Evolutionary conservation across 2,888 invertebrate genomes (phyloP).

Genomic region (Macropis europaea): DNA sequence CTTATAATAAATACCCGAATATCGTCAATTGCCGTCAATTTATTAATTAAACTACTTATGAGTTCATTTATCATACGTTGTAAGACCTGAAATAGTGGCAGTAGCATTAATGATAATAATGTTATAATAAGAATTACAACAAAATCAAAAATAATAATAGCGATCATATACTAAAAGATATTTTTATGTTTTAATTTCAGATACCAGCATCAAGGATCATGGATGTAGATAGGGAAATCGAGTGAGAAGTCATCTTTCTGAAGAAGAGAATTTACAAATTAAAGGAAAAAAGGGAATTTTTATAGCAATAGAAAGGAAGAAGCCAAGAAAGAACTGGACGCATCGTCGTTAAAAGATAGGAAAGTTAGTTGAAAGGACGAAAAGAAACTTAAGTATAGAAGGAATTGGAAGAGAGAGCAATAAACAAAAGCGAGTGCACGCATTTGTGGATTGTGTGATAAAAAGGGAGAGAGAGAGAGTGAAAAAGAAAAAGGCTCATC

Average conservation of each 20-base stretch:
- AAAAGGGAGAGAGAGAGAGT: conserved; percentile 45
- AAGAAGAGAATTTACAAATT: conserved; percentile 2
- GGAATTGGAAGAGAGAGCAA: conserved; percentile 1
- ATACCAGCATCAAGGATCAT: conserved; percentile 40
- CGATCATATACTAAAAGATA: background rate
- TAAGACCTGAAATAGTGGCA: too few relatives aligned
- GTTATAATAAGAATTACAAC: too few relatives aligned
- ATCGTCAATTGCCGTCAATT: too few relatives aligned
- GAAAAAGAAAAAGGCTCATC: conserved; percentile 43
- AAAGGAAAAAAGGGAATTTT: conserved; percentile 39
- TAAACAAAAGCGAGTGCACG: conserved; percentile 8
- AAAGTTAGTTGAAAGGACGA: conserved; percentile 45
- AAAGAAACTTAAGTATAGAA: conserved; percentile 6
- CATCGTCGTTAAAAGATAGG: conserved; percentile 47
- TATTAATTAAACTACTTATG: too few relatives aligned
- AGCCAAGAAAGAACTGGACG: conserved; percentile 27
- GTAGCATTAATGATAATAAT: too few relatives aligned
- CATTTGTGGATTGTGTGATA: conserved; percentile 37
- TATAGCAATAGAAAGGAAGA: conserved; percentile 24
- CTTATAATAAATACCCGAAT: too few relatives aligned
- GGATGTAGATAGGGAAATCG: conserved; percentile 44
- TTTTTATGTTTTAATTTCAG: conserved; percentile 44
- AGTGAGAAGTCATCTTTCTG: conserved; percentile 36
- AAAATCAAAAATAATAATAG: too few relatives aligned
- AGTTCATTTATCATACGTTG: too few relatives aligned